phyloP scores from a whole-genome alignment of 2,888 invertebrate species.

The Cephus pygmeus region DNA sequence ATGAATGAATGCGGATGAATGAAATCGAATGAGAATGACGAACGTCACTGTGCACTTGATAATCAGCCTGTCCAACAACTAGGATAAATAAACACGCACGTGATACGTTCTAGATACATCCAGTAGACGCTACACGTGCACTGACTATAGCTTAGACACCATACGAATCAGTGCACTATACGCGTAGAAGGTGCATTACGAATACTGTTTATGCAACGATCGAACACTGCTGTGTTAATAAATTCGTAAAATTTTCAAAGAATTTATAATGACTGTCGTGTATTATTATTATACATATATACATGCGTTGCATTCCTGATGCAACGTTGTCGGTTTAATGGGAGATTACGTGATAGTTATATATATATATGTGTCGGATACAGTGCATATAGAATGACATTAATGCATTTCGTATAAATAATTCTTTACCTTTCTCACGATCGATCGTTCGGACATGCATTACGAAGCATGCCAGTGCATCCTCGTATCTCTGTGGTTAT shows the following conservation, averaged over 20 bases:
- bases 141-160: neutral
- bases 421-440: constrained; percentile 34
- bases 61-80: neutral
- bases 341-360: neutral
- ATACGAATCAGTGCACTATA: neutral
- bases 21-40: neutral
- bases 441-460: constrained; percentile 30
- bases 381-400: neutral
- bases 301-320: neutral
- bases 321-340: neutral
- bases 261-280: neutral
- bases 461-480: constrained; percentile 6
- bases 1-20: neutral
- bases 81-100: neutral
- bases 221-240: neutral
- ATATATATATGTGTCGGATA: neutral
- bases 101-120: neutral
- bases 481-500: constrained; percentile 32
- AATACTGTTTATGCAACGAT: neutral
- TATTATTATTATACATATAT: neutral
- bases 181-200: neutral
- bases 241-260: neutral
- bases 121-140: neutral
- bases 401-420: constrained; percentile 28
- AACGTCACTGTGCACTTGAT: neutral